Percentiles rank a stretch among this genome's conserved stretches.
These are phyloP conservation scores for Goniozus legneri DNA, from an alignment of 1,140 invertebrate species.

Conservation along the genomic window DNA sequence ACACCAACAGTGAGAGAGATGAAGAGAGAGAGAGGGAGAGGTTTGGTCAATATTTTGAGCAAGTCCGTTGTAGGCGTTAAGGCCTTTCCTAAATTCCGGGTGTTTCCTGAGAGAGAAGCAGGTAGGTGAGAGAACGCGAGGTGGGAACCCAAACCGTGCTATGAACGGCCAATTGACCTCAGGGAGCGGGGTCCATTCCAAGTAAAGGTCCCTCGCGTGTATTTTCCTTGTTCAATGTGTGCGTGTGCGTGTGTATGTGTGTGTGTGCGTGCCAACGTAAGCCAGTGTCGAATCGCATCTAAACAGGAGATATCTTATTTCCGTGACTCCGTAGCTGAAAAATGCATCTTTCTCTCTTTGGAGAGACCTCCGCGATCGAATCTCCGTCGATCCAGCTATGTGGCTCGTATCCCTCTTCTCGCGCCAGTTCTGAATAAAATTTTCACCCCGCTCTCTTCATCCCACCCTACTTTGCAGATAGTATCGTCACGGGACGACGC, in stretches of 20 bases:
- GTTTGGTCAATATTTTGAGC: slow-evolving; percentile 43
- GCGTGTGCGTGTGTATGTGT: slow-evolving; percentile 28
- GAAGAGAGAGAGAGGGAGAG: slow-evolving; percentile 1
- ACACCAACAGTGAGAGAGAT: too few species aligned
- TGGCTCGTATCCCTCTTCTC: too few species aligned
- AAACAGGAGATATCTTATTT: slow-evolving; percentile 33
- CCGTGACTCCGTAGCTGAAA: slow-evolving; percentile 17
- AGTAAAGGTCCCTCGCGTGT: slow-evolving; percentile 18
- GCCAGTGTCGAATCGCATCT: slow-evolving; percentile 19
- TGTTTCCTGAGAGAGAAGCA: slow-evolving; percentile 9
- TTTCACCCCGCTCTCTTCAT: too few species aligned
- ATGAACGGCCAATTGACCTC: slow-evolving; percentile 25
- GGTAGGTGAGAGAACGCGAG: too few species aligned
- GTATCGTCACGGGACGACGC: too few species aligned
- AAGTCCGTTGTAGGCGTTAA: slow-evolving; percentile 24
- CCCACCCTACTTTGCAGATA: too few species aligned
- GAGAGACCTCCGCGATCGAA: too few species aligned
- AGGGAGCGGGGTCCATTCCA: slow-evolving; percentile 3
- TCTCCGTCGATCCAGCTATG: too few species aligned
- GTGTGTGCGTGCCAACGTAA: slow-evolving; percentile 30
- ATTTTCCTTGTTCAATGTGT: slow-evolving; percentile 16
- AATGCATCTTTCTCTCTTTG: slow-evolving; percentile 12
- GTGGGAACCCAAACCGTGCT: too few species aligned
- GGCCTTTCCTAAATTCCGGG: slow-evolving; percentile 22
- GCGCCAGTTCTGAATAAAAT: too few species aligned